phyloP scores from a whole-genome alignment of 2,113 vertebrate genomes.

The Myrmecophaga tridactyla region DNA sequence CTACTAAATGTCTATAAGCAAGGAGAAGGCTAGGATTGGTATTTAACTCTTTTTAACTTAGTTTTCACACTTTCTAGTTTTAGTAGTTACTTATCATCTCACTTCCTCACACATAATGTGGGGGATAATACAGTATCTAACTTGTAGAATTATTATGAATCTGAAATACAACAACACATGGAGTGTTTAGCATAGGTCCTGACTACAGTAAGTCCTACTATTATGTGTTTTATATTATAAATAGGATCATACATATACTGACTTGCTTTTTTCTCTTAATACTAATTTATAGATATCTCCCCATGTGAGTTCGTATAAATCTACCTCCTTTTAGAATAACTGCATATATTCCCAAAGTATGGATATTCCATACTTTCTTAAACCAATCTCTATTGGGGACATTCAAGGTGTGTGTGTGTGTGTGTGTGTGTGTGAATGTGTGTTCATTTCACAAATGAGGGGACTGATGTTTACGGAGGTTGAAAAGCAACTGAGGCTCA shows the following conservation, averaged over 20 bases:
- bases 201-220: conserved; percentile 15
- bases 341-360: conserved; percentile 3
- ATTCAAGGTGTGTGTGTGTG: neutral
- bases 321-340: neutral
- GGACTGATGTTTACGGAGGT: neutral
- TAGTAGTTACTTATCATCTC: neutral
- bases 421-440: no score
- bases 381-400: neutral
- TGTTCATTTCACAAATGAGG: neutral
- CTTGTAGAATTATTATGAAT: conserved; percentile 48
- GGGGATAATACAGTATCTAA: conserved; percentile 3
- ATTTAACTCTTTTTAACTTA: conserved; percentile 6
- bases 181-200: neutral
- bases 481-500: neutral
- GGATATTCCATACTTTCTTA: conserved; percentile 29
- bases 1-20: neutral
- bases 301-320: conserved; percentile 11
- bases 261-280: conserved; percentile 45
- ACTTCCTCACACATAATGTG: conserved; percentile 24
- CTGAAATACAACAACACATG: conserved; percentile 38
- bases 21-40: neutral
- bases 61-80: conserved; percentile 45
- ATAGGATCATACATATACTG: neutral
- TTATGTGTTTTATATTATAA: conserved; percentile 49
- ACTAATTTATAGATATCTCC: neutral